Base-by-base conservation (phyloP, 1,140 invertebrate genomes). In the Meloidogyne exigua region DNA sequence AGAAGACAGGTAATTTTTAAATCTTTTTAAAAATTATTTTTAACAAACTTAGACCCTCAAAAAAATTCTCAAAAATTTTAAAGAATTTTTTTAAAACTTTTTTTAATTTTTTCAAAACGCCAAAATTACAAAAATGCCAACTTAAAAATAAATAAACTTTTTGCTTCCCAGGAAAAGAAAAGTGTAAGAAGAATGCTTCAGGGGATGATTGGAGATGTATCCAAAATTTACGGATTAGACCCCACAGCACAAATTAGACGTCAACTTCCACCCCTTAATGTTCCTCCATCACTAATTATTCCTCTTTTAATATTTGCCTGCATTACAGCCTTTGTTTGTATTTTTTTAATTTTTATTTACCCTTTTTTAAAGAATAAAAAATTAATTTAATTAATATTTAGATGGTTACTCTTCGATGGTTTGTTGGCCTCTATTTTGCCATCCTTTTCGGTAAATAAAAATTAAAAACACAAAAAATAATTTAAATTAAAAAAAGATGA, bases 361-460 rank as follows among this genome's bases (percentile, higher is more conserved):
- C n/a, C n/a, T n/a, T n/a, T n/a, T n/a, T n/a, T n/a, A n/a, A n/a
- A n/a, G n/a, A n/a, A n/a, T n/a, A n/a, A n/a, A n/a, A 39, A n/a
- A 9, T 57, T 5, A 15, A 32, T 3, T 32, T 32, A 3, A 3
- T 32, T 3, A 32, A 32, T 32, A 32, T 15, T 57, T 21, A 57
- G 77, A n/a, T 79, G 28, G 49, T 39, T 36, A 78, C 32, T 28
- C 10, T 79, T n/a, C 36, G 68, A 49, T 87, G 85, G 85, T 76
- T 87, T 28, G 79, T 87, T 26, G 82, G 77, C 15, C 87, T 87
- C 72, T 87, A 87, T 67, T 87, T 80, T 64, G 76, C 86, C n/a
- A 87, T 87, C 25, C 49, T 57, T 57, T 57, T 57, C 73, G 85
- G 57, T 87, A 21, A 57, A 25, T 72, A 7, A 13, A 1, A 26